These are phyloP conservation scores for Drosophila lini DNA, from an alignment of 1,140 invertebrate species.

Conservation along the genomic window DNA sequence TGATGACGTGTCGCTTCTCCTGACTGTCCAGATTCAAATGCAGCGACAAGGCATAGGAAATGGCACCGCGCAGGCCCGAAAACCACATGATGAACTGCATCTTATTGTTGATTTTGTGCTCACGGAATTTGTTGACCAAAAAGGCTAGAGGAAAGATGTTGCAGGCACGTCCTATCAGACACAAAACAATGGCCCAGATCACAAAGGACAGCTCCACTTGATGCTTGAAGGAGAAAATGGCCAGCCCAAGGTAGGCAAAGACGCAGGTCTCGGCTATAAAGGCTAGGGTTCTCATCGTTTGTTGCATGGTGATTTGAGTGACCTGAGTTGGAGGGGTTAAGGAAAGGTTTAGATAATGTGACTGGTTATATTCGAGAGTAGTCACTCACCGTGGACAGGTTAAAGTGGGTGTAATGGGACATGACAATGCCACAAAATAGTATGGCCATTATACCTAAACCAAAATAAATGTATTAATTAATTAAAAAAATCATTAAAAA, in stretches of 20 bases:
- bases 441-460: conserved; percentile 96
- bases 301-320: conserved; percentile 99
- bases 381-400: conserved; percentile 91
- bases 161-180: conserved; percentile 95
- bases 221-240: conserved; percentile 98
- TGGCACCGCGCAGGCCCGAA: conserved; percentile 97
- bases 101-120: conserved; percentile 98
- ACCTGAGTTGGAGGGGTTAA: conserved; percentile 84
- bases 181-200: conserved; percentile 96
- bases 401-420: conserved; percentile 99
- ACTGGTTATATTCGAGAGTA: no score
- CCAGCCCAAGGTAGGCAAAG: conserved; percentile 99
- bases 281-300: conserved; percentile 98
- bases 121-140: conserved; percentile 97
- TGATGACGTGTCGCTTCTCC: conserved; percentile 97
- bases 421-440: conserved; percentile 99
- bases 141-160: conserved; percentile 98
- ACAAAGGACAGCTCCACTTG: conserved; percentile 92
- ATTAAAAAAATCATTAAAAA: no score
- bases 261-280: conserved; percentile 99
- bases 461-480: no score
- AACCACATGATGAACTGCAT: conserved; percentile 99
- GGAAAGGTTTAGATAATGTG: background rate
- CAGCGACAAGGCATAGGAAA: conserved; percentile 98
- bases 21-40: conserved; percentile 96